Percentiles rank a stretch among this genome's conserved stretches.
Conservation (phyloP, 2,113 vertebrate genomes). For the Crotophaga sulcirostris region DNA sequence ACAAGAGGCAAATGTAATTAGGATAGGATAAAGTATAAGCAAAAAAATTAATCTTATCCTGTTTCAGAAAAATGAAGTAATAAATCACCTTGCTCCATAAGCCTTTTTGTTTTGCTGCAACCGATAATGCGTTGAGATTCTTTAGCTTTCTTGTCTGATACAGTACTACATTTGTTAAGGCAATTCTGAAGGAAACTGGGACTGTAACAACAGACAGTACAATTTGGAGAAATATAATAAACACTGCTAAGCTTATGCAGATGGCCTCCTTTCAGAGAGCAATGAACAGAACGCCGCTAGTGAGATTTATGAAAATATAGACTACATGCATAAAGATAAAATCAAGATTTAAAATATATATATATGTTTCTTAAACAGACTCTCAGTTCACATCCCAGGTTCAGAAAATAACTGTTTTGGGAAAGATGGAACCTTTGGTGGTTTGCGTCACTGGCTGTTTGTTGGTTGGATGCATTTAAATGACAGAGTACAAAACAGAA, state of each 20-base stretch:
- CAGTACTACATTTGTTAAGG: background rate
- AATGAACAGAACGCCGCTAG: background rate
- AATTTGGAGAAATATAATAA: background rate
- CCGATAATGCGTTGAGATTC: background rate
- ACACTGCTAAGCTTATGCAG: background rate
- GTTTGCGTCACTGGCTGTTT: background rate
- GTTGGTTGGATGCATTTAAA: background rate
- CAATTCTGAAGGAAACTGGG: background rate
- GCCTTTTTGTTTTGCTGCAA: background rate
- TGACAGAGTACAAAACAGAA: background rate
- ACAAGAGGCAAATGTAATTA: conserved; percentile 20
- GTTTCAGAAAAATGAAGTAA: background rate
- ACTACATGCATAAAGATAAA: background rate
- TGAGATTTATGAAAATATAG: background rate
- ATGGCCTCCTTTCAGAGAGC: background rate
- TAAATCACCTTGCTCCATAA: background rate
- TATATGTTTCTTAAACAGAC: background rate
- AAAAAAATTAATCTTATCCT: background rate
- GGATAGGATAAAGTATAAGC: background rate
- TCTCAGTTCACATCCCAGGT: background rate
- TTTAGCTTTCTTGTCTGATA: background rate
- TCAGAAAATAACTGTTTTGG: background rate
- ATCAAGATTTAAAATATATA: background rate
- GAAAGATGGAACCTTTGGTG: background rate
- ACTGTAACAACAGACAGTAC: background rate